These are phyloP conservation scores for Anthopleura xanthogrammica DNA, from an alignment of 92 coral and sea anemone genomes.

Conservation along the genomic window DNA sequence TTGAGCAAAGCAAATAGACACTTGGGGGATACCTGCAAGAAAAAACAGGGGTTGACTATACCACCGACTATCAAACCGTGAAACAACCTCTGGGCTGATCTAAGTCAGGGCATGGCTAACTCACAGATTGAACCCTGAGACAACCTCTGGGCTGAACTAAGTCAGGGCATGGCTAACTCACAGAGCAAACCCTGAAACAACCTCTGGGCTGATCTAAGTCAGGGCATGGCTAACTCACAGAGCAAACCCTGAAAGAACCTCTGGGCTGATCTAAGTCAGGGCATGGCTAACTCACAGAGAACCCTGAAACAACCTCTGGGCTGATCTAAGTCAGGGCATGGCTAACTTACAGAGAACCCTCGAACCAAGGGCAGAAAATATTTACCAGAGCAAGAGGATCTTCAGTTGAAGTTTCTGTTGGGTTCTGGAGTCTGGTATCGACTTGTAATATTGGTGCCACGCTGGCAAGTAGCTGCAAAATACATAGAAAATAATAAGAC, in stretches of 20 bases:
- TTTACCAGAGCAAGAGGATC: conserved; percentile 1
- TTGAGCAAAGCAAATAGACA: conserved; percentile 76
- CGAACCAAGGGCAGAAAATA: background rate
- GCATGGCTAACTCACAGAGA: too few relatives aligned
- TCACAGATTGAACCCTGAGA: too few relatives aligned
- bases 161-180: too few relatives aligned
- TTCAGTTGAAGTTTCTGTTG: conserved; percentile 33
- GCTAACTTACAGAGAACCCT: background rate
- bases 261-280: too few relatives aligned
- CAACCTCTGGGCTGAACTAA: too few relatives aligned
- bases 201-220: too few relatives aligned
- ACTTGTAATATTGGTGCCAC: conserved; percentile 85
- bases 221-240: too few relatives aligned
- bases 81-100: background rate
- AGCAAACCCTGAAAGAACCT: too few relatives aligned
- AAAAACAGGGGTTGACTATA: background rate
- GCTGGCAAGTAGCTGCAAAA: conserved; percentile 83
- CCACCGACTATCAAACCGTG: background rate
- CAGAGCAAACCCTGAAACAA: too few relatives aligned
- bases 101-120: too few relatives aligned
- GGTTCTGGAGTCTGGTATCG: conserved; percentile 63
- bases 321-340: background rate
- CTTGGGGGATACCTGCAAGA: conserved; percentile 77
- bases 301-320: too few relatives aligned
- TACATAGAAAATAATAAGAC: background rate